Evolutionary conservation across 2,797 vertebrate species (phyloP).

Genomic region (Glyptemys insculpta): DNA sequence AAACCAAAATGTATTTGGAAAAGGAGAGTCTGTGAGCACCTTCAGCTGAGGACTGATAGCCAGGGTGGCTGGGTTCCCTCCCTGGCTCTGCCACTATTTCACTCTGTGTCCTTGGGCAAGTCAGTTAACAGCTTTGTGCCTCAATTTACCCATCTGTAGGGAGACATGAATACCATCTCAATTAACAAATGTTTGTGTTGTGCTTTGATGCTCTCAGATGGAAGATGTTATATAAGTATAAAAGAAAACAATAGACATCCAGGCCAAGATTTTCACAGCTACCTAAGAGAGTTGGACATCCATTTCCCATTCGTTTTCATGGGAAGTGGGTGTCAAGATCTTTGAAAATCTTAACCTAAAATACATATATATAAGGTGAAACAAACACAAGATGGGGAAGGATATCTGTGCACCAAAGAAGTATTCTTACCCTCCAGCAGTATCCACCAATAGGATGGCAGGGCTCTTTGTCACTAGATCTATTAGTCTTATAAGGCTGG

Average conservation of each 20-base stretch:
- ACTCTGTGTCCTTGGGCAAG: neutral
- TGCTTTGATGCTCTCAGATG: neutral
- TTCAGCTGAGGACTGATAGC: slow-evolving; percentile 46
- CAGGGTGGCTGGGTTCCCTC: neutral
- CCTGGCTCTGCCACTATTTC: neutral
- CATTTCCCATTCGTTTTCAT: neutral
- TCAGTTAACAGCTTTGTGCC: neutral
- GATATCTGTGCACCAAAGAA: neutral
- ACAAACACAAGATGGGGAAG: fast-evolving
- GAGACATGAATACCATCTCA: neutral
- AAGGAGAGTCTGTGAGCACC: neutral
- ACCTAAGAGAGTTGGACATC: neutral
- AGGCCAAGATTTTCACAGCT: neutral
- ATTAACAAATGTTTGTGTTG: neutral
- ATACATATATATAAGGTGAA: neutral
- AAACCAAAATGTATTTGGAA: neutral
- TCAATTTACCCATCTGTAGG: neutral
- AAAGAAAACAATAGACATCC: neutral
- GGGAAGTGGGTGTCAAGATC: neutral
- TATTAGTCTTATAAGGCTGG: neutral
- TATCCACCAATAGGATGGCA: neutral
- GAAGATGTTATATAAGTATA: neutral
- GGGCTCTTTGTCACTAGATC: neutral
- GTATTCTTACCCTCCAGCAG: neutral
- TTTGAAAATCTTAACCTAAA: neutral